Evolutionary conservation across 2,888 invertebrate species (phyloP).

Genomic region (Caenorhabditis panamensis): DNA sequence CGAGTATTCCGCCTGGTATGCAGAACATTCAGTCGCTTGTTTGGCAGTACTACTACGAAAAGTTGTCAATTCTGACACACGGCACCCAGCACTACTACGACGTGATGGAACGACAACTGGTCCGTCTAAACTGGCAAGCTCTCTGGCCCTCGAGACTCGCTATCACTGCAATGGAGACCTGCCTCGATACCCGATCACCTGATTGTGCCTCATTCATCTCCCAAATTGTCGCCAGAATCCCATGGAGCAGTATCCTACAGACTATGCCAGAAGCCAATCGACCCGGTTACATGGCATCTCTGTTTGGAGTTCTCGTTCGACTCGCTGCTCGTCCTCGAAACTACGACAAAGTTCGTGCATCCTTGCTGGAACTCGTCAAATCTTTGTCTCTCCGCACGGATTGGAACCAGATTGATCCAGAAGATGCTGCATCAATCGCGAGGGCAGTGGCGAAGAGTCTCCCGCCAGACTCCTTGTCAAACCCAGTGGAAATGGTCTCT

Average conservation of each 20-base stretch:
- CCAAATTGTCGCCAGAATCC: conserved; percentile 76
- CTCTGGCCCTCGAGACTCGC: conserved; percentile 69
- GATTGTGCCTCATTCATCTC: conserved; percentile 74
- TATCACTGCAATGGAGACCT: conserved; percentile 64
- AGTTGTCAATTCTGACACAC: conserved; percentile 68
- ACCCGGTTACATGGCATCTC: conserved; percentile 71
- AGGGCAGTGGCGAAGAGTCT: conserved; percentile 51
- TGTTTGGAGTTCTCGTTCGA: conserved; percentile 69
- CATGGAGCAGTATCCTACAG: conserved; percentile 67
- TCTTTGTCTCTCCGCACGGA: conserved; percentile 64
- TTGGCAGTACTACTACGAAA: conserved; percentile 76
- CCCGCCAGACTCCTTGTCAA: conserved; percentile 62
- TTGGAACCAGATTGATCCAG: conserved; percentile 70
- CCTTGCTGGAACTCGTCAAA: conserved; percentile 73
- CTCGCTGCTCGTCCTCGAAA: conserved; percentile 65
- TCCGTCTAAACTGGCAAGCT: conserved; percentile 65
- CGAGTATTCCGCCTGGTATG: conserved; percentile 73
- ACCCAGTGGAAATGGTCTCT: conserved; percentile 59
- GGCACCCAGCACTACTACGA: conserved; percentile 69
- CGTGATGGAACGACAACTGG: conserved; percentile 62
- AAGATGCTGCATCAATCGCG: conserved; percentile 66
- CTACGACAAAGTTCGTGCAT: conserved; percentile 76
- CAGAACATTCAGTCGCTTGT: conserved; percentile 72
- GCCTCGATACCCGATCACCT: conserved; percentile 63
- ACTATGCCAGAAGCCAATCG: conserved; percentile 71